These are phyloP conservation scores for Erynnis tages DNA, from an alignment of 2,888 invertebrate species.

Conservation along the genomic window DNA sequence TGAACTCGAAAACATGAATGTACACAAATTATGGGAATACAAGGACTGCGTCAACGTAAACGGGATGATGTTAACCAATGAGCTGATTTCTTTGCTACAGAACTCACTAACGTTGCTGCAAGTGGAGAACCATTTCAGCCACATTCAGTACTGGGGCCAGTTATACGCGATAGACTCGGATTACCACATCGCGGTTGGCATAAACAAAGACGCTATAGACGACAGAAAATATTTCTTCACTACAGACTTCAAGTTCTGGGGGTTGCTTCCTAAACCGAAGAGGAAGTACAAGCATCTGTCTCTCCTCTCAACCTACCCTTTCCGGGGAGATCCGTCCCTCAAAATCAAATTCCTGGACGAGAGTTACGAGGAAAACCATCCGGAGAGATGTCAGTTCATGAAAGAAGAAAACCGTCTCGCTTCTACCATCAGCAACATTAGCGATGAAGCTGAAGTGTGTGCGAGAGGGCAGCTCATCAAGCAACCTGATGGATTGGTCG, in stretches of 20 bases:
- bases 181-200: conserved; percentile 92
- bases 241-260: conserved; percentile 86
- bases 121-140: conserved; percentile 91
- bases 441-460: conserved; percentile 87
- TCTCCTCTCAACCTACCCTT: conserved; percentile 67
- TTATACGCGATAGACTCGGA: conserved; percentile 88
- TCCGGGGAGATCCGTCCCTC: conserved; percentile 77
- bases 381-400: conserved; percentile 74
- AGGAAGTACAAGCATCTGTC: conserved; percentile 67
- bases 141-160: conserved; percentile 93
- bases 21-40: conserved; percentile 74
- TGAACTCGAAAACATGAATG: conserved; percentile 54
- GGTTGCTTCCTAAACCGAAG: conserved; percentile 67
- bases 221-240: conserved; percentile 91
- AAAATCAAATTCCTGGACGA: conserved; percentile 74
- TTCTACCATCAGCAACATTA: conserved; percentile 86
- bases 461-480: conserved; percentile 91
- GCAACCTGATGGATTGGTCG: conserved; percentile 85
- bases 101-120: conserved; percentile 90
- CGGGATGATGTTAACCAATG: conserved; percentile 87
- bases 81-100: conserved; percentile 87
- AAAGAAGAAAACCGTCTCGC: conserved; percentile 91
- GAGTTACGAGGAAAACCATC: conserved; percentile 59
- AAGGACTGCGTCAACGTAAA: conserved; percentile 73
- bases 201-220: conserved; percentile 86